Base-by-base conservation (phyloP, 2,113 vertebrate genomes). In the Pampusana beccarii region DNA sequence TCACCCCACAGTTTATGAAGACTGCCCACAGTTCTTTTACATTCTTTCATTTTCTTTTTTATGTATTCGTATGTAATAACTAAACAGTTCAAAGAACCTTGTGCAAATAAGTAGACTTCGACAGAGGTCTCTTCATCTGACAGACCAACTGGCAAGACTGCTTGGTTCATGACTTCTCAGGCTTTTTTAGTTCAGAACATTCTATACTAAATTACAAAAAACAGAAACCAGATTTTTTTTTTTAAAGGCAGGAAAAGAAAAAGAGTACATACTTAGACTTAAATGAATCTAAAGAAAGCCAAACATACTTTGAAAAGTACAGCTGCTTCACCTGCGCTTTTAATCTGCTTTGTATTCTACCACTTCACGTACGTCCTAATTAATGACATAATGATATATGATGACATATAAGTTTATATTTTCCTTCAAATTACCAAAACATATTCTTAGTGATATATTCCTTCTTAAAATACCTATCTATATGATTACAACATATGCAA, bases 1-100 rank as follows among this genome's bases (percentile, higher is more conserved):
- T n/a, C 5, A 1, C 3, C 7, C n/a, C 28, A 1, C 50, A 5
- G 18, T 0, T 10, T 13, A 16, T 1, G 3, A 19, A 26, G 42
- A n/a, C 31, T 46, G 53, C 13, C 24, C 42, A 15, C 67, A 20
- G 60, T 15, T 44, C 18, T 6, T 17, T 28, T 13, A 17, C 18
- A 21, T 16, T 9, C 29, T 13, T 53, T 14, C 12, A 15, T 14
- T 23, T 34, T 38, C 20, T 17, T n/a, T 60, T 34, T 20, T 21
- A 40, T 16, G 11, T 36, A 31, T 56, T 28, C 38, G 9, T 3
- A 54, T 6, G 26, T 23, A 36, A 15, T 20, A 38, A 58, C 5
- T 44, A 44, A 44, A 46, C 44, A 19, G 44, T 46, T 46, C 44
- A 46, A 46, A 46, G 44, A 46, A 46, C 44, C 44, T 46, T 19